Conservation (phyloP, 1,140 invertebrate genomes). For the Mercenaria mercenaria region DNA sequence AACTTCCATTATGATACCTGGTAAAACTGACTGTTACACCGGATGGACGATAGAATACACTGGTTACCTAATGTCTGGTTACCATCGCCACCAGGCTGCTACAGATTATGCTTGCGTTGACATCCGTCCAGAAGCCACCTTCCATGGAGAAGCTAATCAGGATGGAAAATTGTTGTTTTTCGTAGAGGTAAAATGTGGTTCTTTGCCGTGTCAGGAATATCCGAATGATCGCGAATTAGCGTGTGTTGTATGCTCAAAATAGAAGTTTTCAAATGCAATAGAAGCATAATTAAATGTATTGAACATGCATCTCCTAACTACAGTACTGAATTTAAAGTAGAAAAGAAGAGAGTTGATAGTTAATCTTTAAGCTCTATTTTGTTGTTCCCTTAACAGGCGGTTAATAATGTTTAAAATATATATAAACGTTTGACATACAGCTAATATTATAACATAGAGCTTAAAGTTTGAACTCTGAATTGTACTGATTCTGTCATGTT, state of each 20-base stretch:
- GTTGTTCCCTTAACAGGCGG: no score
- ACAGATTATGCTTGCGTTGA: slow-evolving; percentile 52
- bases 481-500: no score
- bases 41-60: slow-evolving; percentile 32
- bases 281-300: no score
- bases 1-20: slow-evolving; percentile 52
- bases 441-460: no score
- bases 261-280: neutral
- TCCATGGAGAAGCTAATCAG: neutral
- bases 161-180: slow-evolving; percentile 33
- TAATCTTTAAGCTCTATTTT: no score
- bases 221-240: slow-evolving; percentile 13
- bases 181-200: slow-evolving; percentile 32
- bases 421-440: no score
- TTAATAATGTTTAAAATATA: no score
- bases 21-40: neutral
- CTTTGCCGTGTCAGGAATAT: slow-evolving; percentile 49
- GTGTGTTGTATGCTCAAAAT: slow-evolving; percentile 49
- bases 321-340: no score
- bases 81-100: neutral
- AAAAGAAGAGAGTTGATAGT: no score
- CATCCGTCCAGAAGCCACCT: slow-evolving; percentile 37
- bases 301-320: no score
- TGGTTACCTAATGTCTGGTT: neutral
- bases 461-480: no score